These are phyloP conservation scores for Bicyclus anynana DNA, from an alignment of 1,140 invertebrate genomes.

Conservation along the genomic window DNA sequence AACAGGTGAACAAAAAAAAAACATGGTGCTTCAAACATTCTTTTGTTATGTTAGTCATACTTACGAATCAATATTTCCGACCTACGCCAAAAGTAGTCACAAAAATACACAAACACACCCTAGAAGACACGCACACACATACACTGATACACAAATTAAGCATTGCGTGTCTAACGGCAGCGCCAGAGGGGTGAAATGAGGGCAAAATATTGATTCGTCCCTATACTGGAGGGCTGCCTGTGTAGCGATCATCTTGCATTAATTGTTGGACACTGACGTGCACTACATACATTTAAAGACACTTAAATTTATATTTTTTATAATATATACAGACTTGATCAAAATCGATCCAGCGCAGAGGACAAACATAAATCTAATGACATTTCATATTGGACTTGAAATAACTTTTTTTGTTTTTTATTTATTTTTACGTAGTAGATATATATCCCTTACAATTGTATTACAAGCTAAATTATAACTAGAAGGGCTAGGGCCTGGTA, in stretches of 20 bases:
- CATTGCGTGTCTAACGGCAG: conserved; percentile 31
- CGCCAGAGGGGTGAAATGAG: conserved; percentile 25
- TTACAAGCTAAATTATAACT: too few relatives aligned
- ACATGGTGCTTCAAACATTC: background rate
- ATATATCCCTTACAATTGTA: too few relatives aligned
- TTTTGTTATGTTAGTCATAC: background rate
- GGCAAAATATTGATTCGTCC: conserved; percentile 53
- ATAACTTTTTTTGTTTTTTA: too few relatives aligned
- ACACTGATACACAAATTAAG: conserved; percentile 29
- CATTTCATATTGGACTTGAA: too few relatives aligned
- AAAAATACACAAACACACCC: conserved; percentile 27
- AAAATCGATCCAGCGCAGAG: too few relatives aligned
- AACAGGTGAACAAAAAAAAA: background rate
- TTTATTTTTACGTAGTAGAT: too few relatives aligned
- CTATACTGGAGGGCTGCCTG: conserved; percentile 34
- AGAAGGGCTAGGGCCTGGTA: too few relatives aligned
- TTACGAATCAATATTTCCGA: conserved; percentile 40
- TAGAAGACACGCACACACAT: conserved; percentile 22
- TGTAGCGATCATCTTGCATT: conserved; percentile 12
- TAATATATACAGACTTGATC: too few relatives aligned
- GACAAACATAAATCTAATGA: too few relatives aligned
- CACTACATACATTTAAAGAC: too few relatives aligned
- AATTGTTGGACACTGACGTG: conserved; percentile 11
- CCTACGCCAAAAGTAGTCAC: conserved; percentile 37
- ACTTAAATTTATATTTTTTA: too few relatives aligned